Conservation (phyloP, 1,140 invertebrate genomes). For the Antheraea mylitta region DNA sequence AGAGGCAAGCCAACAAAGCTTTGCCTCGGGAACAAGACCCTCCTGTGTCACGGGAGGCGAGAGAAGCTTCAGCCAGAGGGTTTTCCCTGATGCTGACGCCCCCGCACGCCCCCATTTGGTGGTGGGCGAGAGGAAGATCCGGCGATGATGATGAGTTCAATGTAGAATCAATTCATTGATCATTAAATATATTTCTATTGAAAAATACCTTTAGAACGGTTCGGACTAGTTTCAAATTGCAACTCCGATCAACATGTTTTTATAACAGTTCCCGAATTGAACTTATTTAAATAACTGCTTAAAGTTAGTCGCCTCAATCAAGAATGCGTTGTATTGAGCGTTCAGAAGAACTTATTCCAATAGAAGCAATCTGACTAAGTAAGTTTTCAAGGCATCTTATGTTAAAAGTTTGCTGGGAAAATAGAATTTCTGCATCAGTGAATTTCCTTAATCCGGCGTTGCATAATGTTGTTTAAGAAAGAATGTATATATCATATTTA, state of each 20-base stretch:
- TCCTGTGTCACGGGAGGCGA: too few relatives aligned
- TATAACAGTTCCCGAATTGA: not conserved
- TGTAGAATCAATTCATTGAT: too few relatives aligned
- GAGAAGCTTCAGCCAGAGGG: too few relatives aligned
- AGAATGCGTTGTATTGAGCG: not conserved
- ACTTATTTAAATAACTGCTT: conserved; percentile 13
- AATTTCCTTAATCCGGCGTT: not conserved
- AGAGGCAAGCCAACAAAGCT: too few relatives aligned
- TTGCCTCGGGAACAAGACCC: too few relatives aligned
- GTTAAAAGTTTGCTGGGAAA: not conserved
- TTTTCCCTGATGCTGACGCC: too few relatives aligned
- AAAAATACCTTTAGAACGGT: not conserved
- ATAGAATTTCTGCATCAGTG: not conserved
- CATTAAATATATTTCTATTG: not conserved
- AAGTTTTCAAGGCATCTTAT: conserved; percentile 1
- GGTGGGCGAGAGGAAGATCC: too few relatives aligned
- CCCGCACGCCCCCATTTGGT: too few relatives aligned
- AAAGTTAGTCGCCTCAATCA: conserved; percentile 5
- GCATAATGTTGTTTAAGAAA: not conserved
- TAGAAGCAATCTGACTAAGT: conserved; percentile 1
- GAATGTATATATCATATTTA: not conserved
- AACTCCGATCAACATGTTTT: conserved; percentile 7
- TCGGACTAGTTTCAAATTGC: not conserved
- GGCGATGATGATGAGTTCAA: too few relatives aligned
- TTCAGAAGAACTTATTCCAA: not conserved